phyloP scores from a whole-genome alignment of 1,140 invertebrate genomes.

The Drosophila funebris region DNA sequence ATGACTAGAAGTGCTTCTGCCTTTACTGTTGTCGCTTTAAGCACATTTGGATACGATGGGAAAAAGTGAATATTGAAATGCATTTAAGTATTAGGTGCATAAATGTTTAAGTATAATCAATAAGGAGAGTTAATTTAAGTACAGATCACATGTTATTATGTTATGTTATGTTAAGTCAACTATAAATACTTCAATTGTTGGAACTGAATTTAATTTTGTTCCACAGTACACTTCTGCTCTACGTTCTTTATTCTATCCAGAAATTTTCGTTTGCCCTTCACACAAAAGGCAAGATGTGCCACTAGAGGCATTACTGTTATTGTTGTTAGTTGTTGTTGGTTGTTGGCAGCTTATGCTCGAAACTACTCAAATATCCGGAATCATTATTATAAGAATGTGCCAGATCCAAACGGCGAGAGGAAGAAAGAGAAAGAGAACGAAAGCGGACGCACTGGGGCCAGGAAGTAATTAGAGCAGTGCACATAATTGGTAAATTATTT shows the following conservation, averaged over 20 bases:
- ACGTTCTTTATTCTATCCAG: slow-evolving; percentile 54
- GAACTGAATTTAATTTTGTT: too few species aligned
- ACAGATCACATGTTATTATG: too few species aligned
- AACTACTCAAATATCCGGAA: slow-evolving; percentile 81
- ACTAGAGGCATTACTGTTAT: slow-evolving; percentile 55
- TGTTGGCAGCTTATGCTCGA: slow-evolving; percentile 69
- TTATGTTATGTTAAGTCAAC: too few species aligned
- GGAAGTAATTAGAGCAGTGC: slow-evolving; percentile 74
- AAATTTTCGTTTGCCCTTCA: slow-evolving; percentile 45
- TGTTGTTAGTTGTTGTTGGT: slow-evolving; percentile 48
- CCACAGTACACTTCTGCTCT: slow-evolving; percentile 44
- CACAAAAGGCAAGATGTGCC: slow-evolving; percentile 51
- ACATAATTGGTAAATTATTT: slow-evolving; percentile 74
- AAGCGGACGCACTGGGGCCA: slow-evolving; percentile 57
- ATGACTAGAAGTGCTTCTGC: slow-evolving; percentile 68
- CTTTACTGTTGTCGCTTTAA: slow-evolving; percentile 53
- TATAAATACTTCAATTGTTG: too few species aligned
- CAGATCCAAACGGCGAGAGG: neutral
- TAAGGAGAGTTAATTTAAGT: too few species aligned
- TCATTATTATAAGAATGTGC: slow-evolving; percentile 79
- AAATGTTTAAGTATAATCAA: too few species aligned
- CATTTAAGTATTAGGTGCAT: neutral
- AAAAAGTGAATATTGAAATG: neutral
- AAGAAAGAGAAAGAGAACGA: slow-evolving; percentile 2
- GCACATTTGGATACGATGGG: slow-evolving; percentile 40